Evolutionary conservation across 1,140 invertebrate genomes (phyloP).

Genomic region (Micrasema minimum): DNA sequence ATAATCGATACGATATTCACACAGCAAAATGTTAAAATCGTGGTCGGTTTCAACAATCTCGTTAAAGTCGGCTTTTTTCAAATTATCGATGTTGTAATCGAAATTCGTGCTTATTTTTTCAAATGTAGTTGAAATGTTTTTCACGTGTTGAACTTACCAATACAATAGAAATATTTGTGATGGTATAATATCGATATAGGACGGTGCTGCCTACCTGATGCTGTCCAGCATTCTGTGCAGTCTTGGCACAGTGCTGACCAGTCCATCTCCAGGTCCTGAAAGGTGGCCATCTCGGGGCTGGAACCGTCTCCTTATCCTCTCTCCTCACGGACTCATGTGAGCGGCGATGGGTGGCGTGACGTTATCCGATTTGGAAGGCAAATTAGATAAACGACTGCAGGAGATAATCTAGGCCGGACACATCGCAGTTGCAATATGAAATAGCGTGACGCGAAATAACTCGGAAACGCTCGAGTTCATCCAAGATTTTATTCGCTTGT

Average conservation of each 20-base stretch:
- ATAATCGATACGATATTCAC: too few species aligned
- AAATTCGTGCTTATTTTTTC: too few species aligned
- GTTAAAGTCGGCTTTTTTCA: too few species aligned
- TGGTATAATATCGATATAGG: neutral
- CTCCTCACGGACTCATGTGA: constrained; percentile 1
- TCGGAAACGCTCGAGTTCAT: constrained; percentile 15
- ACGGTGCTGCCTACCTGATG: constrained; percentile 61
- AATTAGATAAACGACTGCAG: constrained; percentile 25
- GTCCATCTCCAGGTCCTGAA: constrained; percentile 67
- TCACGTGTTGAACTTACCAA: too few species aligned
- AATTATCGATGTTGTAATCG: too few species aligned
- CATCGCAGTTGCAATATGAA: constrained; percentile 24
- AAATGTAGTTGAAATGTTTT: too few species aligned
- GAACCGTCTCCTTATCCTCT: neutral
- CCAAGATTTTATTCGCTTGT: neutral
- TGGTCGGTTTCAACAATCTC: too few species aligned
- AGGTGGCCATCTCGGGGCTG: constrained; percentile 61
- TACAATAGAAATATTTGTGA: neutral
- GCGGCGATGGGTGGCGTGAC: constrained; percentile 5
- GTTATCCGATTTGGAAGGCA: constrained; percentile 34
- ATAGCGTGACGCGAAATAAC: constrained; percentile 28
- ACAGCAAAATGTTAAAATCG: too few species aligned
- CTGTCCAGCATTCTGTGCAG: constrained; percentile 67
- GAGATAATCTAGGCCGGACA: constrained; percentile 34
- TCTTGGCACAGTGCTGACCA: constrained; percentile 69